Evolutionary conservation across 2,113 vertebrate genomes (phyloP), one percentile per base, ranked within the genome.

Genomic region (Daubentonia madagascariensis): DNA sequence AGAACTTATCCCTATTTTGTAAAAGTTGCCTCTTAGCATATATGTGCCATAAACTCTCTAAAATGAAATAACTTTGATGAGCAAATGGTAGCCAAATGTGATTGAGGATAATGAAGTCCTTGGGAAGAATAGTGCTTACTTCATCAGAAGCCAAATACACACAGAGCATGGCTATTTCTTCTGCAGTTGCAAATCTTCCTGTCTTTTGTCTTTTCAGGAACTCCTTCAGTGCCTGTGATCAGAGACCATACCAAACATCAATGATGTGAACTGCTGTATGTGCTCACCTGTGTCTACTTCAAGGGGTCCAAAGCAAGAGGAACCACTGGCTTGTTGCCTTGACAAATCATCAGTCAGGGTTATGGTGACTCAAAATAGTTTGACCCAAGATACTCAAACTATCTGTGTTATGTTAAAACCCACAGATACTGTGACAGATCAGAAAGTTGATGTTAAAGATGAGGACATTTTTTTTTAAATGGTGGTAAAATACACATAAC

Each of bases 91-190:
- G 68, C 18, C 67, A 6, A 75, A 30, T 4, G 48, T 52, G 86
- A 37, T 5, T 30, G 12, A 50, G 28, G 59, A 59, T 13, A 76
- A 68, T 45, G 65, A 92, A 54, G 6, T 32, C 43, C 52, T n/a
- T 54, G 4, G 52, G 37, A 76, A 54, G 1, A 85, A 80, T 0
- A 80, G 6, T 8, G 89, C 99, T 99, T 98, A 99, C 99, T 98
- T 99, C 99, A 96, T 99, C 99, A 8, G 99, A 99, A 59, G 99
- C 99, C 99, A 99, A 93, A 98, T 99, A 99, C 16, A 99, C 99
- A 52, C 99, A 99, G 28, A 99, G 99, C 91, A 99, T 96, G 3
- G 99, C 99, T 91, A 99, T 99, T 98, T 99, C 99, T 86, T 99
- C 99, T 0, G 99, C 99, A 3, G 99, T 99, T 88, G 99, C 99